A percentile compares a stretch with the other conserved stretches of the same genome.
phyloP scores from a whole-genome alignment of 2,113 vertebrate species.

The Ailurus styani region DNA sequence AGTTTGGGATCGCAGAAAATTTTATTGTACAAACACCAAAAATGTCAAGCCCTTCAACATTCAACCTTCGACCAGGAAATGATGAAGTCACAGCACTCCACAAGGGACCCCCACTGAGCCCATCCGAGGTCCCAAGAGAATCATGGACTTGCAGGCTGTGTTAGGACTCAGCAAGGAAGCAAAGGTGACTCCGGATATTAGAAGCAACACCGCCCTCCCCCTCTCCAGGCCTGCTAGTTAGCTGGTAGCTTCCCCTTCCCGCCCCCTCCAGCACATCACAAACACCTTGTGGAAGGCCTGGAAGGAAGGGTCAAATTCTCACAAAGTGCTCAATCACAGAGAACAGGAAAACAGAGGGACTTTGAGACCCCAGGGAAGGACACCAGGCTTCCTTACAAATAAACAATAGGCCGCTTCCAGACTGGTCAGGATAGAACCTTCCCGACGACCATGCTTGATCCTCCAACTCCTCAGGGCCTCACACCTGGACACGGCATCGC shows the following conservation, averaged over 20 bases:
- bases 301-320: background rate
- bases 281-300: background rate
- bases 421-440: background rate
- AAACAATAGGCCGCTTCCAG: background rate
- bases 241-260: background rate
- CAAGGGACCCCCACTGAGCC: background rate
- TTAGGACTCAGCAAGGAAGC: background rate
- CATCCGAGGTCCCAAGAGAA: background rate
- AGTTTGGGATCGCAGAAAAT: constrained; percentile 32
- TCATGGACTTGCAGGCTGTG: background rate
- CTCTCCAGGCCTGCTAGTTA: background rate
- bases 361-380: background rate
- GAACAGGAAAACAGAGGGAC: background rate
- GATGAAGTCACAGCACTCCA: background rate
- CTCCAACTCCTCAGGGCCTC: background rate
- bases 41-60: background rate
- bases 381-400: background rate
- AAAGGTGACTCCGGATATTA: background rate
- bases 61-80: constrained; percentile 2
- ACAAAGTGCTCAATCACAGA: background rate
- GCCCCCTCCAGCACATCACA: background rate
- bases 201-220: background rate
- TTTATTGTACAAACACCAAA: constrained; percentile 65
- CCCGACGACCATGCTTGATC: background rate
- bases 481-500: background rate